phyloP scores from a whole-genome alignment of 2,888 invertebrate genomes.

The Linyphia triangularis region DNA sequence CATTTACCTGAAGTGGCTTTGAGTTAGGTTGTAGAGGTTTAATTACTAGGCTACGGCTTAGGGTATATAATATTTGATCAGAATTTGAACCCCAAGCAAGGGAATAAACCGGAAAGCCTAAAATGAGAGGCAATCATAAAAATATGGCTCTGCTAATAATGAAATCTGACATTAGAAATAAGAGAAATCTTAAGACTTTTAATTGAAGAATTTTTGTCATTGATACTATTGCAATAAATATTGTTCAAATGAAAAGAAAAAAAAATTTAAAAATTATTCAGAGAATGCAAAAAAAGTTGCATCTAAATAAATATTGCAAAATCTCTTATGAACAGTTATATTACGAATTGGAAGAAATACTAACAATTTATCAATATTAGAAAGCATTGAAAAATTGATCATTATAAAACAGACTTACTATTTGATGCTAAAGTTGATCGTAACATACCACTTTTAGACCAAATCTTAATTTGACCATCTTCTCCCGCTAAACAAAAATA shows the following conservation, averaged over 20 bases:
- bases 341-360: no score
- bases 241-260: not conserved
- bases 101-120: conserved; percentile 86
- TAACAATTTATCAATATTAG: not conserved
- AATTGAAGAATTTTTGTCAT: no score
- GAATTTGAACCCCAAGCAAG: conserved; percentile 87
- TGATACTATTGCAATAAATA: no score
- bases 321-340: no score
- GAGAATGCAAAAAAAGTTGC: not conserved
- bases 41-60: conserved; percentile 83
- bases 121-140: not conserved
- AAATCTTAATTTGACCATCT: conserved; percentile 97
- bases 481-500: conserved; percentile 87
- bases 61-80: conserved; percentile 83
- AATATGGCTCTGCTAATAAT: not conserved
- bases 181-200: no score
- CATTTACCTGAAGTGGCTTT: conserved; percentile 81
- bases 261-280: not conserved
- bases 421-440: conserved; percentile 93
- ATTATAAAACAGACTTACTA: conserved; percentile 80
- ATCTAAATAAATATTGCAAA: not conserved
- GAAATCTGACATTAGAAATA: not conserved
- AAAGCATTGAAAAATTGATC: not conserved
- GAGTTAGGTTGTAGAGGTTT: conserved; percentile 83
- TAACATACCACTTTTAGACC: conserved; percentile 97